Base-by-base conservation (phyloP, 1,140 invertebrate species). In the Charaxes varanes region DNA sequence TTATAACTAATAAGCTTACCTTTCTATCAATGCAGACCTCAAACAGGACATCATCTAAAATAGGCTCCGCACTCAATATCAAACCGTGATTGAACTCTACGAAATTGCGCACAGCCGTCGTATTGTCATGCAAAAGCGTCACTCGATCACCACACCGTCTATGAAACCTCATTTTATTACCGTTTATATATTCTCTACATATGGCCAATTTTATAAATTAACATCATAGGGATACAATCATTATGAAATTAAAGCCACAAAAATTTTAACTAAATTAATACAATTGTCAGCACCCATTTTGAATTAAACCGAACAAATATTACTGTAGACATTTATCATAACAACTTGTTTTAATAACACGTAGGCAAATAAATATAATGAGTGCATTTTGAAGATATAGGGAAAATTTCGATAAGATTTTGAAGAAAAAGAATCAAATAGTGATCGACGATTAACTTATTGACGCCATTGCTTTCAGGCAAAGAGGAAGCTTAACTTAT, bases 21-120 rank as follows among this genome's bases (percentile, higher is more conserved):
- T 94, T 96, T 81, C 91, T 92, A 61, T 96, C 94, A 59, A 97
- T 94, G 57, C 89, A 88, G 41, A 97, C 90, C 88, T 96, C 93
- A 78, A 97, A 97, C 22, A 96, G 80, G 52, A 93, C 87, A 85
- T 96, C 92, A 69, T 95, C 92, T 53, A 87, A 84, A 3, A 97
- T 81, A 5, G 94, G 93, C 58, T 93, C 90, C 8, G 90, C 88
- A 62, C 93, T 94, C 42, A 97, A 88, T n/a, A 96, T 77, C 18
- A 81, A 55, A 7, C 77, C 77, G 34, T 82, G 74, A 84, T 96
- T 95, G 64, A 95, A 96, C 63, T 92, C 90, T 32, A 88, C 88
- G 53, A 90, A 88, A 69, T 91, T 93, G 64, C 94, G 86, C 36
- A 91, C 87, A 4, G 94, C 94, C 10, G 93, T 96, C 42, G 88